Evolutionary conservation across 2,113 vertebrate species (phyloP), one percentile per base, ranked within the genome.

Genomic region (Ammodytes dubius): DNA sequence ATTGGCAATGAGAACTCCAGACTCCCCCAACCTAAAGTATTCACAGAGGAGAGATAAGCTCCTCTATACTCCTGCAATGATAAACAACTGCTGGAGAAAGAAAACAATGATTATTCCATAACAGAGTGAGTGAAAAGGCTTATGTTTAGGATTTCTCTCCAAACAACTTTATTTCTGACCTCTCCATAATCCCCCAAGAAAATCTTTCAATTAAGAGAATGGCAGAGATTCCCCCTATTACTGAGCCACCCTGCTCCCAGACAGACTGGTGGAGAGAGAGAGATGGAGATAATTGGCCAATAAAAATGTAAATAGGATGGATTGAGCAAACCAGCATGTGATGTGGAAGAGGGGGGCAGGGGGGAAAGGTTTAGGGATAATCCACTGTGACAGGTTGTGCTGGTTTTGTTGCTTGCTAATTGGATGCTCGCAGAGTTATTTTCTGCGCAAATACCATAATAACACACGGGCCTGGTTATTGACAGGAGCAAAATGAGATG

Each of bases 221-320:
- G 78, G 78, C 79, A 83, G 83, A 82, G 86, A 91, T 87, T 87
- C 82, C 81, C 83, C 74, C 79, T 89, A 88, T 87, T 89, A 79
- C 77, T 58, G 66, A 73, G 79, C 47, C 27, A 1, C 52, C 65
- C 69, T 83, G 81, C 84, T 87, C 74, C 83, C 84, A 89, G 90
- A 92, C 85, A 92, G 84, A 85, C 87, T 76, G 74, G 83, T 27
- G 81, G 85, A 91, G 90, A 93, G 92, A 93, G 92, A 83, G 81
- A 27, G 27, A 83, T 79, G 61, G 77, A 93, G 93, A 94, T 95
- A 95, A 94, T 94, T 94, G 90, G 89, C 92, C 91, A 94, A 95
- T 94, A 94, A 93, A 95, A 93, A 95, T 95, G 92, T 92, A 95
- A 95, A 95, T 94, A 82, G 81, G 87, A 4, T 85, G 89, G 82